A percentile compares a stretch with the other conserved stretches of the same genome.
These are phyloP conservation scores for Origma solitaria DNA, from an alignment of 2,113 vertebrate species.

Conservation along the genomic window DNA sequence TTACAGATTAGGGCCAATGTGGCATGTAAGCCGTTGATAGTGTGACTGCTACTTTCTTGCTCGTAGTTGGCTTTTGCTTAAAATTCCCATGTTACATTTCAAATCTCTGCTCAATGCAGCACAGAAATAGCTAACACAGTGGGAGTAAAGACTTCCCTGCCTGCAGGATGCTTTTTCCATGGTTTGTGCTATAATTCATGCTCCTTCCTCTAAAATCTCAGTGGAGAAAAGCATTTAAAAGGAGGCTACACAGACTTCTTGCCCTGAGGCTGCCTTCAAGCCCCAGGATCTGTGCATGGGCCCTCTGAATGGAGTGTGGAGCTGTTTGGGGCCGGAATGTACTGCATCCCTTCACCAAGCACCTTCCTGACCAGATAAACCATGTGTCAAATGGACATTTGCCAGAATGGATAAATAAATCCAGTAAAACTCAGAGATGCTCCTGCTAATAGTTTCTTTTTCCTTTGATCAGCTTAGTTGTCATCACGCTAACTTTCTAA, in stretches of 20 bases:
- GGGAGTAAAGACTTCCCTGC: not conserved
- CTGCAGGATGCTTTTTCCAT: not conserved
- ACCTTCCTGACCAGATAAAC: not conserved
- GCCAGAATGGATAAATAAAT: not conserved
- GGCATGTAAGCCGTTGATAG: not conserved
- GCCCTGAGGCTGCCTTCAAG: not conserved
- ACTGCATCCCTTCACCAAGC: not conserved
- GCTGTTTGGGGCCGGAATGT: rapidly evolving
- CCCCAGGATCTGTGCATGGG: no score
- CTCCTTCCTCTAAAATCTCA: not conserved
- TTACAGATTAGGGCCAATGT: not conserved
- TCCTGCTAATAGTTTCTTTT: not conserved
- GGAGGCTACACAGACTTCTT: not conserved
- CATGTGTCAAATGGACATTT: not conserved
- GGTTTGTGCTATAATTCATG: not conserved
- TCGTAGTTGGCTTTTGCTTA: not conserved
- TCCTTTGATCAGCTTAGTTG: not conserved
- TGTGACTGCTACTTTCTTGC: not conserved
- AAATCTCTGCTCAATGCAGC: not conserved
- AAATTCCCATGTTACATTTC: not conserved
- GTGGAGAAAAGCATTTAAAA: not conserved
- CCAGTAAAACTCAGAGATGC: not conserved
- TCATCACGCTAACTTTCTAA: not conserved
- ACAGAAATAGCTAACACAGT: not conserved
- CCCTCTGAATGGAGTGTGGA: rapidly evolving